Base-by-base conservation (phyloP, 2,888 invertebrate genomes). In the Apotomis capreana region DNA sequence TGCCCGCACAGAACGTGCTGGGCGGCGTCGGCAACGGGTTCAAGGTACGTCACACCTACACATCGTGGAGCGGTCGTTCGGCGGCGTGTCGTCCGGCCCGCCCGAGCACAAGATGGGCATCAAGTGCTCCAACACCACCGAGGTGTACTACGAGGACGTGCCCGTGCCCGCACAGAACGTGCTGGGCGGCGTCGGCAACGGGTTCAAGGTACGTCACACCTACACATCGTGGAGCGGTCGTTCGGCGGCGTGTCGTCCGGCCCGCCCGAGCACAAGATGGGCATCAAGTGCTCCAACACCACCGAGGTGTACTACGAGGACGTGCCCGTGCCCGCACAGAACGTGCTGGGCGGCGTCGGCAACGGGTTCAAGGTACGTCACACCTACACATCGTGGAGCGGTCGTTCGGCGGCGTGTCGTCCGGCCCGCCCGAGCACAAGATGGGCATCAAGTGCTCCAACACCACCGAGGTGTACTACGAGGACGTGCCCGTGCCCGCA, bases 401-500 rank as follows among this genome's bases (percentile, higher is more conserved):
- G 15, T 15, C 15, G 15, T 15, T 15, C 15, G 15, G 15, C 15
- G 15, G 15, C 15, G 15, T 15, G 15, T 8, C 44, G 5, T 6
- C 44, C 86, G 99, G 99, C 57, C 96, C 98, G 55, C 98, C 99
- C 61, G 99, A 99, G 92, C 97, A 98, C 90, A 99, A 99, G 94
- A 99, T 99, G 99, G 99, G 99, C 76, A 99, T 99, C 87, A 98
- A 98, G 91, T 97, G 96, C 79, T 99, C 99, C 44, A 44, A 44
- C 44, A 44, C 44, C 44, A 44, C 44, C 44, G 44, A 44, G 44
- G 44, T 44, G 5, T 44, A 44, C 8, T 44, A 44, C 44, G 5
- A 44, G 44, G 44, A 44, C 40, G 13, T 13, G 5, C 36, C 13
- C 57, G 37, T 49, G 26, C 37, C 44, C 44, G 8, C 5, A 5